Evolutionary conservation across 2,113 vertebrate species (phyloP).

Genomic region (Ploceus nigricollis): DNA sequence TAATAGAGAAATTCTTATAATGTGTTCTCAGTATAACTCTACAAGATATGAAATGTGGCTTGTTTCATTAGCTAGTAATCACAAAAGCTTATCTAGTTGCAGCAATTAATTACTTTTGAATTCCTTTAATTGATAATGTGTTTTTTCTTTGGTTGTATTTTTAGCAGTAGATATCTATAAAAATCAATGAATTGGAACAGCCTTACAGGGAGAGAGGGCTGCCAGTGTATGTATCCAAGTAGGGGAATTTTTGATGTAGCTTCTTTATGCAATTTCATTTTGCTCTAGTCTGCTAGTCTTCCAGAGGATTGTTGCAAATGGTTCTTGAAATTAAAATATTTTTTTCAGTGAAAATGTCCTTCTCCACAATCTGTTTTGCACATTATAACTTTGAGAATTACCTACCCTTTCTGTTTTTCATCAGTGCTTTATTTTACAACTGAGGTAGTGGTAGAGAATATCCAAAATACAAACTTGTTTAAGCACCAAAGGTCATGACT

Average conservation of each 20-base stretch:
- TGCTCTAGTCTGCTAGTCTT: neutral
- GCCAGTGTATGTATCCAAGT: neutral
- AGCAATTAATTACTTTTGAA: neutral
- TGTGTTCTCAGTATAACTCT: neutral
- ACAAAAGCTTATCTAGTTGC: neutral
- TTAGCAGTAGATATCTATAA: neutral
- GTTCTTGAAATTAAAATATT: neutral
- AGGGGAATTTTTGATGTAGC: neutral
- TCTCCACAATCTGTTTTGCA: neutral
- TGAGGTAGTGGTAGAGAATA: neutral
- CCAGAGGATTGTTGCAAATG: neutral
- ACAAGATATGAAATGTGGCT: neutral
- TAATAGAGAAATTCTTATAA: neutral
- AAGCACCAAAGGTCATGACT: neutral
- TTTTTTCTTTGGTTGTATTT: neutral
- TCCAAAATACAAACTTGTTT: neutral
- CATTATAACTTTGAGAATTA: neutral
- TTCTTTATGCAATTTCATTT: neutral
- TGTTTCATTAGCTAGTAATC: neutral
- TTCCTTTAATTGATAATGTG: neutral
- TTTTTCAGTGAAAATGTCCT: neutral
- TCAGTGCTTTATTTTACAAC: neutral
- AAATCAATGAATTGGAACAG: neutral
- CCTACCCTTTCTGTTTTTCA: neutral
- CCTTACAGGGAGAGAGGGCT: neutral